phyloP scores from a whole-genome alignment of 2,797 vertebrate species.

The Pogoniulus pusillus region DNA sequence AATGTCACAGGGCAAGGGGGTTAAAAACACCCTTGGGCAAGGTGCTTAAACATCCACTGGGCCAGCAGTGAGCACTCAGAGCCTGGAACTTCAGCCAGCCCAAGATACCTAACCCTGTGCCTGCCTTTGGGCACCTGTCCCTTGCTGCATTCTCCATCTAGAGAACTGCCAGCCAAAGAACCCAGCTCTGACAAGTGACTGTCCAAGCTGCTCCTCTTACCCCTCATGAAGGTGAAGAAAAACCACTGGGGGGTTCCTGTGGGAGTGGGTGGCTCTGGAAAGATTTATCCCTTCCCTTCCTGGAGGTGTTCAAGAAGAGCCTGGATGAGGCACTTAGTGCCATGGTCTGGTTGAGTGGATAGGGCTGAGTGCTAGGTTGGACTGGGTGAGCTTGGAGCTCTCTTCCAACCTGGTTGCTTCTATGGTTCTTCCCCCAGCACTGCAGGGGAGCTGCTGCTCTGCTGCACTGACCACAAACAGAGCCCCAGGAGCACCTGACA shows the following conservation, averaged over 20 bases:
- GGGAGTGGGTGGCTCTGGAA: neutral
- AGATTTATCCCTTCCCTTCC: neutral
- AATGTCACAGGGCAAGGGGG: neutral
- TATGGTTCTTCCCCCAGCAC: no score
- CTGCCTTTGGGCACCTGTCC: neutral
- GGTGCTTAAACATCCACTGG: neutral
- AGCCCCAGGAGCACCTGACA: neutral
- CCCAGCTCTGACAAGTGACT: no score
- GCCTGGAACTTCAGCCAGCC: neutral
- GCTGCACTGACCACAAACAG: fast-evolving
- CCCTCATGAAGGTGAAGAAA: neutral
- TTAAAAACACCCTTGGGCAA: neutral
- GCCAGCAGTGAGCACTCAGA: neutral
- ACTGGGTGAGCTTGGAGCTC: no score
- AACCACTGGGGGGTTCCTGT: neutral
- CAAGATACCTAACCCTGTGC: neutral
- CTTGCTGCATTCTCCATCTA: neutral
- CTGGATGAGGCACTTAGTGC: no score
- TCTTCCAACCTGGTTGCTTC: no score
- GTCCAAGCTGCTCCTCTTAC: neutral
- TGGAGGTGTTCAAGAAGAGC: no score
- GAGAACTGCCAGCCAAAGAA: neutral
- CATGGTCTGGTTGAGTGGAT: no score
- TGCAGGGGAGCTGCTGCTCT: fast-evolving
- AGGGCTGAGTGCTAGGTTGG: no score